phyloP scores from a whole-genome alignment of 2,113 vertebrate genomes.

The Lamprologus speciosus region DNA sequence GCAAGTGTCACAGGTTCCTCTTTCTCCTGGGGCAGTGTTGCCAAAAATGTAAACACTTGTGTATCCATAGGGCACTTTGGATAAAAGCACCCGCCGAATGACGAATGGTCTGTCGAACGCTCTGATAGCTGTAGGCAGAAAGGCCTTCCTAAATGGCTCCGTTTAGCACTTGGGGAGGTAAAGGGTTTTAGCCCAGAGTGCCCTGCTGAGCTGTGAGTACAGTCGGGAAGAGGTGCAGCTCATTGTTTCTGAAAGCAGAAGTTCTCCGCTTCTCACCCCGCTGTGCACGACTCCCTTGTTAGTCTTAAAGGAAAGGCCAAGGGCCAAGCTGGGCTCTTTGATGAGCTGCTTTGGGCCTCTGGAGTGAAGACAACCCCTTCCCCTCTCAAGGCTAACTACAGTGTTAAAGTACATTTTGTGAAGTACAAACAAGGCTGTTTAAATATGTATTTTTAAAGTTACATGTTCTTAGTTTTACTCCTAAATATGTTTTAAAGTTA shows the following conservation, averaged over 20 bases:
- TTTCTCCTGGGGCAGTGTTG: not conserved
- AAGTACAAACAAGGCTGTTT: not conserved
- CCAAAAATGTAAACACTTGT: constrained; percentile 45
- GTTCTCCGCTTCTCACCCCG: not conserved
- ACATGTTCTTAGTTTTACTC: not conserved
- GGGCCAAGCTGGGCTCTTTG: not conserved
- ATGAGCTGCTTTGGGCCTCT: not conserved
- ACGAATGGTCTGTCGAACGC: constrained; percentile 51
- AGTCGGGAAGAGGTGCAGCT: not conserved
- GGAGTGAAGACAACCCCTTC: not conserved
- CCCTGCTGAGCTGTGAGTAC: constrained; percentile 46
- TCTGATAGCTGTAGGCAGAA: constrained; percentile 40
- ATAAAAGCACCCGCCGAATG: constrained; percentile 32
- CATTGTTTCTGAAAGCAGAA: constrained; percentile 20
- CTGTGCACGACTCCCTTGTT: not conserved
- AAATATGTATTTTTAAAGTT: not conserved
- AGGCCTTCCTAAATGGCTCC: constrained; percentile 34
- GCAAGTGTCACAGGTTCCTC: not conserved
- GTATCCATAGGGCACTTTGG: constrained; percentile 31
- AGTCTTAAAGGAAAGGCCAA: not conserved
- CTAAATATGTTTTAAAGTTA: not conserved
- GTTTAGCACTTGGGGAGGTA: constrained; percentile 33
- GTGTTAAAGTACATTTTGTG: not conserved
- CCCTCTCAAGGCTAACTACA: not conserved
- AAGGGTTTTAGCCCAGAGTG: constrained; percentile 31